phyloP scores from a whole-genome alignment of 2,797 vertebrate species.

The Lagorchestes hirsutus region DNA sequence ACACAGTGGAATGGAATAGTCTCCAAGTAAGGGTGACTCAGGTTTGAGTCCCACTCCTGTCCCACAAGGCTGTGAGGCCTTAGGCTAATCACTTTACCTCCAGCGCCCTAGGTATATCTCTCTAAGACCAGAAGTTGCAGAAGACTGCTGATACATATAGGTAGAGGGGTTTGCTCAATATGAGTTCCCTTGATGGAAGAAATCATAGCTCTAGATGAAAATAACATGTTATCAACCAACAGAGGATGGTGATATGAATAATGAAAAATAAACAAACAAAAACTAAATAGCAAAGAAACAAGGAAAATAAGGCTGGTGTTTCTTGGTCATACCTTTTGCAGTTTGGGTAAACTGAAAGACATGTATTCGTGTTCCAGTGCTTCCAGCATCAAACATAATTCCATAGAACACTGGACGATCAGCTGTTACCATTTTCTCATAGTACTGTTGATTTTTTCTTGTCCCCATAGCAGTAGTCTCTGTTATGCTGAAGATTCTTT shows the following conservation, averaged over 20 bases:
- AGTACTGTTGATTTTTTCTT: slow-evolving; percentile 59
- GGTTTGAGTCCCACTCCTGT: neutral
- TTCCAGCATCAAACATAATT: slow-evolving; percentile 97
- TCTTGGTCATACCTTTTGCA: slow-evolving; percentile 87
- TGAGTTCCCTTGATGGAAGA: neutral
- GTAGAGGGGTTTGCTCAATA: neutral
- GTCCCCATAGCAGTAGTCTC: slow-evolving; percentile 60
- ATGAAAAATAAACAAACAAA: neutral
- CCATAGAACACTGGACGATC: slow-evolving; percentile 87
- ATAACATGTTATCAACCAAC: neutral
- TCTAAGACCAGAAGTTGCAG: neutral
- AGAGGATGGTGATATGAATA: neutral
- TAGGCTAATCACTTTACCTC: neutral
- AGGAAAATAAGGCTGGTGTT: neutral
- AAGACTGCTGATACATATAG: neutral
- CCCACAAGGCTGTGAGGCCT: neutral
- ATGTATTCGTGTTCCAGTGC: slow-evolving; percentile 96
- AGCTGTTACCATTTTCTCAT: neutral
- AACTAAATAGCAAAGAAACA: neutral
- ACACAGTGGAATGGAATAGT: neutral
- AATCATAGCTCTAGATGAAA: neutral
- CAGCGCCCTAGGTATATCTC: neutral
- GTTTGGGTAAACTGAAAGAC: slow-evolving; percentile 92
- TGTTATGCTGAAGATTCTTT: slow-evolving; percentile 64
- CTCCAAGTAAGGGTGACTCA: neutral